These are phyloP conservation scores for Monoplex corrugatus DNA, from an alignment of 2,888 invertebrate genomes.

Conservation along the genomic window DNA sequence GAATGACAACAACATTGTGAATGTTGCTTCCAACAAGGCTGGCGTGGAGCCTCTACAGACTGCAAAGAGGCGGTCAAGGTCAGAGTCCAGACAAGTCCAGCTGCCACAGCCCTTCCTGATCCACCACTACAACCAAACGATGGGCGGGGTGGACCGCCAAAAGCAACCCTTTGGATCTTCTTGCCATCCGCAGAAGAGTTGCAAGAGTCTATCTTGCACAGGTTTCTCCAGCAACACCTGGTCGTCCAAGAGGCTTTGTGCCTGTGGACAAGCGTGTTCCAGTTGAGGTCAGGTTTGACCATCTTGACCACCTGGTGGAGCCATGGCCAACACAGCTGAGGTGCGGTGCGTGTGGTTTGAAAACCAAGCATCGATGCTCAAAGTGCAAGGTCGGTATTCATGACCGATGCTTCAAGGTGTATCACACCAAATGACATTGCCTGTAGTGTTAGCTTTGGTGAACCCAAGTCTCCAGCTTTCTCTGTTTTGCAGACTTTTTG, in stretches of 20 bases:
- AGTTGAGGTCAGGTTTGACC: background rate
- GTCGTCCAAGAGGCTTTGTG: background rate
- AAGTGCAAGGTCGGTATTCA: background rate
- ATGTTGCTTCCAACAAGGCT: background rate
- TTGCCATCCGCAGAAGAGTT: no score
- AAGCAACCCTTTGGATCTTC: no score
- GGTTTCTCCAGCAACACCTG: no score
- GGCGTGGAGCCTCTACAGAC: background rate
- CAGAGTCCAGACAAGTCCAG: background rate
- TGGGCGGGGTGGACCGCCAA: slow-evolving; percentile 33
- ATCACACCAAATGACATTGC: background rate
- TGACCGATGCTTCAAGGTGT: background rate
- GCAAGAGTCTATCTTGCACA: no score
- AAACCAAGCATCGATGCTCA: background rate
- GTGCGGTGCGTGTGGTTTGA: slow-evolving; percentile 16
- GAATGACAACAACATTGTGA: background rate
- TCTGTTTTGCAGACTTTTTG: no score
- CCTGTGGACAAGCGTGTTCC: slow-evolving; percentile 25
- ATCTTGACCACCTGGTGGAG: background rate
- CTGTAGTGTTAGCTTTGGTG: no score
- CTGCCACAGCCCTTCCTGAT: slow-evolving; percentile 20
- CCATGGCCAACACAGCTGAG: background rate
- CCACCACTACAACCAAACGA: slow-evolving; percentile 9
- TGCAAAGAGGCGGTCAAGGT: background rate
- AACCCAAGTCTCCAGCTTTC: no score